These are phyloP conservation scores for Drosophila acutilabella DNA, from an alignment of 2,888 invertebrate genomes.

Conservation along the genomic window DNA sequence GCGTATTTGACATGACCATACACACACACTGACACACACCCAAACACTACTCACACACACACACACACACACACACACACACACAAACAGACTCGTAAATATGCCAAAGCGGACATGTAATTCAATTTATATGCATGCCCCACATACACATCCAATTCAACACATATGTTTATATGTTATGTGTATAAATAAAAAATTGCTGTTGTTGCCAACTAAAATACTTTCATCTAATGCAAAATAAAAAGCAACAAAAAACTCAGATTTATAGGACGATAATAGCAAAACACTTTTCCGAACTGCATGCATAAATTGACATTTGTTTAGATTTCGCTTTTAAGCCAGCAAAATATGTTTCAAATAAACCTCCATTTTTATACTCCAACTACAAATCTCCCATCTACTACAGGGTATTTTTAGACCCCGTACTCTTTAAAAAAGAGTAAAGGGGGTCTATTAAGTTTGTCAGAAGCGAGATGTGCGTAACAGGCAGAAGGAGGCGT, in stretches of 20 bases:
- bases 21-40: constrained; percentile 37
- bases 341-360: too few relatives aligned
- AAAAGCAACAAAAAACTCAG: neutral
- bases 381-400: neutral
- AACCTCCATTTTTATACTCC: too few relatives aligned
- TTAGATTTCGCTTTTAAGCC: neutral
- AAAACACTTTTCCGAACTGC: neutral
- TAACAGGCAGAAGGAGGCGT: too few relatives aligned
- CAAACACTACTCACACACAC: constrained; percentile 2
- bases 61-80: constrained; percentile 52
- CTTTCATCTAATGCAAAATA: constrained; percentile 38
- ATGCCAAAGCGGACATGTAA: constrained; percentile 67
- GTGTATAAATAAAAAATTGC: neutral
- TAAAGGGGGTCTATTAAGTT: too few relatives aligned
- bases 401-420: neutral
- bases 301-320: neutral
- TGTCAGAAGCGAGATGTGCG: too few relatives aligned
- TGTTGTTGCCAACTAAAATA: constrained; percentile 34
- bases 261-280: neutral
- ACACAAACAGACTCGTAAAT: constrained; percentile 72
- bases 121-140: constrained; percentile 70
- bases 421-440: too few relatives aligned
- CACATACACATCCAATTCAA: constrained; percentile 16
- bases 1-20: constrained; percentile 69
- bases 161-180: constrained; percentile 9